Percentiles rank a stretch among this genome's conserved stretches.
Conservation (phyloP, 1,140 invertebrate species). For the Marisa cornuarietis region DNA sequence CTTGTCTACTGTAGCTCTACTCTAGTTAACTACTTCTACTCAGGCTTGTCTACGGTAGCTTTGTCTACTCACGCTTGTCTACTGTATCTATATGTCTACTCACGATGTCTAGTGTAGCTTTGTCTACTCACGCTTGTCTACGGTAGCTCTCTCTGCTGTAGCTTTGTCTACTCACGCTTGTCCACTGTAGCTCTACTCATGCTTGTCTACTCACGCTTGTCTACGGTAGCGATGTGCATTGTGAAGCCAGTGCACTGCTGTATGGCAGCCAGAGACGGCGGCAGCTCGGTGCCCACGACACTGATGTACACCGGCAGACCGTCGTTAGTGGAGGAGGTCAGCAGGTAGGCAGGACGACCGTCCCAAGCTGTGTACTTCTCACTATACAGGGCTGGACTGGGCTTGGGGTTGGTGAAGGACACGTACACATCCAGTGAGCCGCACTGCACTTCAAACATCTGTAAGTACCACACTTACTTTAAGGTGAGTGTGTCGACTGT, state of each 20-base stretch:
- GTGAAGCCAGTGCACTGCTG: slow-evolving; percentile 6
- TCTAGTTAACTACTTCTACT: no score
- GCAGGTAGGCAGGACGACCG: slow-evolving; percentile 23
- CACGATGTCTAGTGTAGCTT: no score
- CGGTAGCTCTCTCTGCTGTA: not conserved
- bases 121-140: not conserved
- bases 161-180: no score
- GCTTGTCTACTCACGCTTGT: no score
- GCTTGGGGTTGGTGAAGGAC: slow-evolving; percentile 32
- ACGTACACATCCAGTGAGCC: slow-evolving; percentile 30
- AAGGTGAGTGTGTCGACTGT: no score
- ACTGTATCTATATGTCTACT: no score
- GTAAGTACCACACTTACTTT: no score
- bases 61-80: not conserved
- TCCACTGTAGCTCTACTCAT: no score
- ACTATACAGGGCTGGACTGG: slow-evolving; percentile 28
- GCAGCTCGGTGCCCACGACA: not conserved
- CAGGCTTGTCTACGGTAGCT: no score
- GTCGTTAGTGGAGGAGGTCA: not conserved
- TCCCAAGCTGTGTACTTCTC: slow-evolving; percentile 25
- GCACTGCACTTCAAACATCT: slow-evolving; percentile 28
- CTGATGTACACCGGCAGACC: slow-evolving; percentile 11
- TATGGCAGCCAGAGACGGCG: not conserved
- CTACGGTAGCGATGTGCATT: not conserved
- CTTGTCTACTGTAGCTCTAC: no score